Conservation (phyloP, 1,140 invertebrate species). For the Ostrea denselamellosa region DNA sequence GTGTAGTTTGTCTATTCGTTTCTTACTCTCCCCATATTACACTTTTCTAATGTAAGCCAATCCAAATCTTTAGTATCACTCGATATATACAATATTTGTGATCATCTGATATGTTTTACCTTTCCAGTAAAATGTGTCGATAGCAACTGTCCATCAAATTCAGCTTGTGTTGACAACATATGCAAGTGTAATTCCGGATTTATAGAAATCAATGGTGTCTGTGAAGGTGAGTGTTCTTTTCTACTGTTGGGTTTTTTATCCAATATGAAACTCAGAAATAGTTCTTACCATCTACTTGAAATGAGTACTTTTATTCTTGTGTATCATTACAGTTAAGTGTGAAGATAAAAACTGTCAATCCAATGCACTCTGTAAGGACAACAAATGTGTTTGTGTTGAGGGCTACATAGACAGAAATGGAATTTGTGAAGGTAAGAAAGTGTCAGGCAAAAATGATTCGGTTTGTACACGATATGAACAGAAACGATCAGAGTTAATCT, state of each 20-base stretch:
- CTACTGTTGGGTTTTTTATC: too few relatives aligned
- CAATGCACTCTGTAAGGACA: not conserved
- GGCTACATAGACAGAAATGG: not conserved
- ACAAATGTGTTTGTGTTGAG: slow-evolving; percentile 3
- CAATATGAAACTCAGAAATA: too few relatives aligned
- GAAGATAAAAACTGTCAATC: slow-evolving; percentile 4
- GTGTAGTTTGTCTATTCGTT: too few relatives aligned
- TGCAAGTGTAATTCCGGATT: slow-evolving; percentile 29
- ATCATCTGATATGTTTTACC: not conserved
- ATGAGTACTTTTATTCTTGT: too few relatives aligned
- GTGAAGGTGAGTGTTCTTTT: not conserved
- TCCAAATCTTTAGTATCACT: too few relatives aligned
- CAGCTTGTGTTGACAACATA: slow-evolving; percentile 12
- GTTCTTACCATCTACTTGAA: too few relatives aligned
- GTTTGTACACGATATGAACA: too few relatives aligned
- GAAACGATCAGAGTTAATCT: too few relatives aligned
- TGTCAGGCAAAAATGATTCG: too few relatives aligned
- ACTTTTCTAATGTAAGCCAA: too few relatives aligned
- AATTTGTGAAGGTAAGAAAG: not conserved
- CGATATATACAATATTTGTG: too few relatives aligned
- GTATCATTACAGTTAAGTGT: not conserved
- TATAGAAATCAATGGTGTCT: not conserved
- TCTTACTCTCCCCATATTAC: too few relatives aligned
- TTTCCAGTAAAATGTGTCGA: slow-evolving; percentile 30
- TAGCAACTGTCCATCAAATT: slow-evolving; percentile 27